Evolutionary conservation across 2,888 invertebrate species (phyloP), one percentile per base, ranked within the genome.

Genomic region (Sminthurinus aureus): DNA sequence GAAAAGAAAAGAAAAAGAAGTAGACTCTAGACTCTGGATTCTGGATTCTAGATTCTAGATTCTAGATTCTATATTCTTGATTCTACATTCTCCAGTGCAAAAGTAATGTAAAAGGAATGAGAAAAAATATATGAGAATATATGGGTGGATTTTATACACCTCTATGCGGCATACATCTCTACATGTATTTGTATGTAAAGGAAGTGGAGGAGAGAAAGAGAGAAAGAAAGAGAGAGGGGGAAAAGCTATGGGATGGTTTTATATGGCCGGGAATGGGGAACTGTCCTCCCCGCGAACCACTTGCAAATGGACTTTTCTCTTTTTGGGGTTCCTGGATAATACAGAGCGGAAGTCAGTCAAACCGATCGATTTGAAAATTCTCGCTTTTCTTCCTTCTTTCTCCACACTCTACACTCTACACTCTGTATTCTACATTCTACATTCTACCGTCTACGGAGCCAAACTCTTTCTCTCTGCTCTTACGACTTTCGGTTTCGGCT

Each of bases 311-410:
- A 58, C 58, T 58, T 58, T 58, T 58, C 58, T 58, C 58, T 58
- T 58, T 58, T 58, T 58, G 58, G 58, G 58, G 58, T 58, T 50
- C 75, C 50, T 75, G 75, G 75, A 75, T 75, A 75, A 75, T 75
- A 75, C 78, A 81, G 81, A 81, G 81, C 81, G 81, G 81, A 78
- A 78, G 78, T 78, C 78, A 78, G 78, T 78, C 78, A 64, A 73
- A 81, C 52, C 73, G 81, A 81, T 81, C 81, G 81, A 81, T 81
- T 73, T 73, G 81, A 73, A 81, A 81, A 77, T 77, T 58, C 77
- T 77, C 75, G 13, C 75, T 78, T 24, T 18, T 26, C 66, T 64
- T 64, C 78, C 66, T 58, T 64, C 78, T 58, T 58, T 58, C 58
- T 58, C 58, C 38, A 38, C 38, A 15, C 58, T 58, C 4, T 11